Percentiles rank a stretch among this genome's conserved stretches.
These are phyloP conservation scores for Squalus acanthias DNA, from an alignment of 2,797 vertebrate genomes.

Conservation along the genomic window DNA sequence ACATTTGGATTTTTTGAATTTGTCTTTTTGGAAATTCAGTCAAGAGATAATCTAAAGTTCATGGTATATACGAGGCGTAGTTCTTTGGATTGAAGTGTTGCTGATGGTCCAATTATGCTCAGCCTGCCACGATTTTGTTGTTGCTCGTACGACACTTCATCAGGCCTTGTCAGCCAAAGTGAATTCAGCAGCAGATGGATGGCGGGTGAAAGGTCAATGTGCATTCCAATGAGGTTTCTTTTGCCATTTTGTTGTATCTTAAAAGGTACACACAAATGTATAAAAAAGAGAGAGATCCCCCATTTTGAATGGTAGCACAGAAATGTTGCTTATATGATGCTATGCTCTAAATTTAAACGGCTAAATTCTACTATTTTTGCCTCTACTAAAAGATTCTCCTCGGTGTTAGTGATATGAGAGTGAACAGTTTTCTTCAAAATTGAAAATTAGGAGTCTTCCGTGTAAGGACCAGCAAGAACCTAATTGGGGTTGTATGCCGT, in stretches of 20 bases:
- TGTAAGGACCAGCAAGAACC: neutral
- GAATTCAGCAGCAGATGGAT: slow-evolving; percentile 36
- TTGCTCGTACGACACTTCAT: slow-evolving; percentile 8
- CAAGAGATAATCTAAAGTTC: neutral
- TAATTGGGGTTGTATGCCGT: too few species aligned
- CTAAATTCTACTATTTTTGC: neutral
- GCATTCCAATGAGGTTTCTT: slow-evolving; percentile 30
- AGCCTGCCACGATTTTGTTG: slow-evolving; percentile 24
- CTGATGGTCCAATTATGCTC: neutral
- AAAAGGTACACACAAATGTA: neutral
- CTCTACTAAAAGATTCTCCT: neutral
- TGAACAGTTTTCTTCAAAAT: neutral
- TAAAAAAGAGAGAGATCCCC: too few species aligned
- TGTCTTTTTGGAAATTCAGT: neutral
- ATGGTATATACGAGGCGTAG: neutral
- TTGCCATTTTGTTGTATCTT: slow-evolving; percentile 9
- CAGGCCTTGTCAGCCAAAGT: slow-evolving; percentile 25
- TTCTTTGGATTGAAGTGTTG: neutral
- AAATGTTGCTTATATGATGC: neutral
- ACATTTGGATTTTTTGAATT: neutral
- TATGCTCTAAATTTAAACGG: neutral
- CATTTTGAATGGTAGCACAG: neutral
- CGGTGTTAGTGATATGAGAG: neutral
- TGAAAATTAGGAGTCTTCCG: neutral
- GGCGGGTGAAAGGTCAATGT: slow-evolving; percentile 8